Evolutionary conservation across 2,888 invertebrate genomes (phyloP).

Genomic region (Drosophila meridionalis): DNA sequence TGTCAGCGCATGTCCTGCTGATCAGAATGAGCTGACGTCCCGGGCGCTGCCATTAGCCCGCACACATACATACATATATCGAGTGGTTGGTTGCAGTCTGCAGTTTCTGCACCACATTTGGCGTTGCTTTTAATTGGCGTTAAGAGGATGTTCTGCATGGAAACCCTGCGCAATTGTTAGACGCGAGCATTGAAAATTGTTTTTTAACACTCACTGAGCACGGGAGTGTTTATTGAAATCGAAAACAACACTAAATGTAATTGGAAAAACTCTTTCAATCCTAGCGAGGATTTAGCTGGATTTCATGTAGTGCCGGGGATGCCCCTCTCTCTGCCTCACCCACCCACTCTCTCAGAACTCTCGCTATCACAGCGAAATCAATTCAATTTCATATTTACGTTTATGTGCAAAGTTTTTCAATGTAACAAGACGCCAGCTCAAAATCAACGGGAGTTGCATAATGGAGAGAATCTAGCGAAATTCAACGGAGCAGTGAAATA

Average conservation of each 20-base stretch:
- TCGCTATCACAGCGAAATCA: constrained; percentile 61
- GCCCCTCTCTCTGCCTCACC: neutral
- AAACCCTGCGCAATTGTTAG: neutral
- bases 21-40: constrained; percentile 64
- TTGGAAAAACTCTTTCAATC: constrained; percentile 49
- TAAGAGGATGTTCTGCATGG: constrained; percentile 30
- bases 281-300: constrained; percentile 27
- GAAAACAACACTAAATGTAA: constrained; percentile 38
- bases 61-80: neutral
- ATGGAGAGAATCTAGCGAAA: constrained; percentile 28
- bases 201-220: constrained; percentile 2
- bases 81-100: neutral
- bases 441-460: constrained; percentile 17
- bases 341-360: neutral
- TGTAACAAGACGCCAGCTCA: constrained; percentile 51
- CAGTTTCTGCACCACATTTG: neutral
- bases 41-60: constrained; percentile 15
- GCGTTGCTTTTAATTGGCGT: constrained; percentile 50
- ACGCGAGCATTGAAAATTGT: constrained; percentile 6
- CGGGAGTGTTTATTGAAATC: constrained; percentile 22
- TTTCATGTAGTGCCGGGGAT: neutral
- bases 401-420: constrained; percentile 78
- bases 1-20: constrained; percentile 73
- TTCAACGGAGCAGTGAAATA: too few relatives aligned
- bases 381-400: constrained; percentile 74